Base-by-base conservation (phyloP, 2,888 invertebrate genomes). In the Arrhopalites spinosus region DNA sequence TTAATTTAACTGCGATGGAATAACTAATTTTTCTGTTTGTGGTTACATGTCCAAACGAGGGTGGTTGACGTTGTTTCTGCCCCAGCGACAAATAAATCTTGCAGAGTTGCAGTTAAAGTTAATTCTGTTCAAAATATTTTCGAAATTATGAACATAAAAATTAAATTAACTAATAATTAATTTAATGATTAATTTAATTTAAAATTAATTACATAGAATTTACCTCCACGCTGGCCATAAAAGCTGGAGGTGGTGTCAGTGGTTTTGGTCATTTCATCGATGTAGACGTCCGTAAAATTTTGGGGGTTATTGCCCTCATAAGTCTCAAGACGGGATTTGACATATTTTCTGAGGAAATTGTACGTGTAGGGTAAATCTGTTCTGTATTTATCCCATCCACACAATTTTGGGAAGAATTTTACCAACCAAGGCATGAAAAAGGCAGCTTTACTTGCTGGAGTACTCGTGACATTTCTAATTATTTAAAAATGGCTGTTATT, bases 351-450 rank as follows among this genome's bases (percentile, higher is more conserved):
- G 76, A 80, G 78, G 67, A 77, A 80, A n/a, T 78, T 63, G 63
- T 78, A 81, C n/a, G 79, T 78, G 0, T 25, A 30, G 17, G 78
- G 69, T 1, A 79, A 67, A 56, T 76, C 77, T 13, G 78, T 8
- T 15, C 74, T 45, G 30, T 79, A 77, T 23, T 56, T 45, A 5
- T 70, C 72, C 78, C 78, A 80, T 15, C 81, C 81, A 47, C 69
- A 76, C 8, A 77, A 45, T 11, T 50, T 53, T 7, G 80, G 80
- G 53, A 74, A 71, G n/a, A 76, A 68, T 66, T 77, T 76, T 13
- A 78, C 47, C 1, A 81, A 61, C 81, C 81, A 81, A 1, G 81
- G 79, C 53, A 79, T 73, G 50, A 78, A 81, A 36, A 80, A 72
- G 11, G 77, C 75, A 1, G 73, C 73, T 47, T 78, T 78, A 5